Percentiles rank a stretch among this genome's conserved stretches.
Conservation (phyloP, 1,140 invertebrate species). For the Uloborus diversus region DNA sequence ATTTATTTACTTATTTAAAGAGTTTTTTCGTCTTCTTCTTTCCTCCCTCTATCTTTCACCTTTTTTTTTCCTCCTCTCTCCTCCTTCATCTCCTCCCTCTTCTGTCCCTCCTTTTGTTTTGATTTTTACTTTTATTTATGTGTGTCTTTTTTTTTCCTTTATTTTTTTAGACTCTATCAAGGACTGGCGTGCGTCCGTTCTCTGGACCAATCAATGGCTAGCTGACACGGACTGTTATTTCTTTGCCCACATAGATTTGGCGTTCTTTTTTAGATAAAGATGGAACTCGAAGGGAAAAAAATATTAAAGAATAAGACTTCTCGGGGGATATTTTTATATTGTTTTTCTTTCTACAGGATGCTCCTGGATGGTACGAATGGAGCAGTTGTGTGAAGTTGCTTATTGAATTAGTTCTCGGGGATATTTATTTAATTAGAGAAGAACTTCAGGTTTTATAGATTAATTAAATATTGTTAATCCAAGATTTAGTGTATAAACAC, state of each 20-base stretch:
- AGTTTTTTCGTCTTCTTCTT: constrained; percentile 12
- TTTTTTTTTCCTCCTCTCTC: background rate
- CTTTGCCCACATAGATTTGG: constrained; percentile 49
- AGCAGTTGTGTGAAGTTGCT: background rate
- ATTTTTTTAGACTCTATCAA: constrained; percentile 28
- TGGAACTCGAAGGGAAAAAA: background rate
- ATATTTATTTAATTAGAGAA: too few species aligned
- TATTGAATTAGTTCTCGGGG: background rate
- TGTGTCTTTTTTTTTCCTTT: constrained; percentile 3
- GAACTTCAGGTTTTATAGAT: too few species aligned
- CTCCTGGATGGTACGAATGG: background rate
- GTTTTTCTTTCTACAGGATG: background rate
- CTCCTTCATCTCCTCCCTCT: background rate
- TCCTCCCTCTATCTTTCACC: background rate
- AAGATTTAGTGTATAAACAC: too few species aligned
- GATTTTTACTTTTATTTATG: constrained; percentile 25
- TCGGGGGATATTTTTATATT: background rate
- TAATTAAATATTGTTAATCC: too few species aligned
- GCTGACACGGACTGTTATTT: constrained; percentile 54
- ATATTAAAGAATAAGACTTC: background rate
- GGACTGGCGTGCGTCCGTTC: constrained; percentile 33
- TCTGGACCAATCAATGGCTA: constrained; percentile 51
- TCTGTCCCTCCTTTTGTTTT: constrained; percentile 1
- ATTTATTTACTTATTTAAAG: constrained; percentile 54
- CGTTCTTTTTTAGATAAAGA: constrained; percentile 15